Percentiles rank a stretch among this genome's conserved stretches.
Conservation (phyloP, 2,888 invertebrate genomes). For the Beris chalybata region DNA sequence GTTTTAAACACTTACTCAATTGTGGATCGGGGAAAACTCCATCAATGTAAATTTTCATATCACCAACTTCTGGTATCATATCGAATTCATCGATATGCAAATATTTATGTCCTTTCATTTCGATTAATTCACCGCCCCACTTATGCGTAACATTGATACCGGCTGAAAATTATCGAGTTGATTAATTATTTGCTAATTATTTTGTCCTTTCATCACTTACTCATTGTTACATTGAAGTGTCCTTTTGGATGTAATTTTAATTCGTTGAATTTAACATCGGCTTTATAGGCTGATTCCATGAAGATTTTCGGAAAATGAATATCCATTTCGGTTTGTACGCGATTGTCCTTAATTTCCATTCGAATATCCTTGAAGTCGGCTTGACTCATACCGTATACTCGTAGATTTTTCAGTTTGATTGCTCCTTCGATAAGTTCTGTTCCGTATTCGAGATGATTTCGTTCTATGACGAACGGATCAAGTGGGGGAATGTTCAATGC, state of each 20-base stretch:
- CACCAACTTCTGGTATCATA: constrained; percentile 65
- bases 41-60: constrained; percentile 62
- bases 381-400: constrained; percentile 60
- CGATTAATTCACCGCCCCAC: constrained; percentile 61
- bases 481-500: constrained; percentile 51
- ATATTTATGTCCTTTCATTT: constrained; percentile 60
- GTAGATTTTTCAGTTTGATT: constrained; percentile 58
- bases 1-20: constrained; percentile 61
- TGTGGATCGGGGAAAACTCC: constrained; percentile 66
- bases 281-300: constrained; percentile 64
- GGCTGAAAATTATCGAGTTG: constrained; percentile 52
- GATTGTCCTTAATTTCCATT: constrained; percentile 60
- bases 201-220: constrained; percentile 52
- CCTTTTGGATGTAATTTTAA: constrained; percentile 65
- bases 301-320: constrained; percentile 60
- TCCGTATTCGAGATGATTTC: constrained; percentile 47
- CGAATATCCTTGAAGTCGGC: constrained; percentile 62
- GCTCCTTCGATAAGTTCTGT: constrained; percentile 49
- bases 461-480: constrained; percentile 51
- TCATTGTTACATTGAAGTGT: constrained; percentile 62
- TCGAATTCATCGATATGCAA: constrained; percentile 63
- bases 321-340: constrained; percentile 63
- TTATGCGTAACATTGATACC: constrained; percentile 63
- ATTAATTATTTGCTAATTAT: neutral
- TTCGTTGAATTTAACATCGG: constrained; percentile 64